phyloP scores from a whole-genome alignment of 2,113 vertebrate genomes.

The Ceyx cyanopectus region DNA sequence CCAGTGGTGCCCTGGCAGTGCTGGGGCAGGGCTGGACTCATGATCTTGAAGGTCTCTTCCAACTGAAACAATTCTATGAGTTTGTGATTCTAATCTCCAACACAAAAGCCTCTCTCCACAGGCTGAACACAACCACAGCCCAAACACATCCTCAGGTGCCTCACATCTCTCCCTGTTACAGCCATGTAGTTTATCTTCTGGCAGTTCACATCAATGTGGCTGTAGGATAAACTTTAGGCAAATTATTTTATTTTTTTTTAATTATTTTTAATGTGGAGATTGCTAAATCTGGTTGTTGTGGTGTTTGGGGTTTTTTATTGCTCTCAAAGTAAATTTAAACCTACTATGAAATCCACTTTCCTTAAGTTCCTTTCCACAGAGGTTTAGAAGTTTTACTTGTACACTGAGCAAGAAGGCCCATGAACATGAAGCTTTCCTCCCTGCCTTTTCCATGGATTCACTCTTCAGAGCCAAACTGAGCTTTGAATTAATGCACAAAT shows the following conservation, averaged over 20 bases:
- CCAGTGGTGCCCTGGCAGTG: no score
- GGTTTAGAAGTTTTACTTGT: neutral
- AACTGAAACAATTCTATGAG: no score
- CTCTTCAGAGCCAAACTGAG: neutral
- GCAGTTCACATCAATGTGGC: neutral
- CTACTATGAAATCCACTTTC: no score
- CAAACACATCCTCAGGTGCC: no score
- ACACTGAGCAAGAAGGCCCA: neutral
- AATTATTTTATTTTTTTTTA: neutral
- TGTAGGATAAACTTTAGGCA: neutral
- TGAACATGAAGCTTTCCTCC: neutral
- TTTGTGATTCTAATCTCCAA: no score
- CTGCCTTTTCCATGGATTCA: neutral
- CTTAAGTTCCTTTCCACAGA: neutral
- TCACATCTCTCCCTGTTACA: neutral
- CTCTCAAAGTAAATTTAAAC: neutral
- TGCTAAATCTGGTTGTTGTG: neutral
- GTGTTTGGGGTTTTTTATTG: neutral
- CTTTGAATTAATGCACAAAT: slow-evolving; percentile 29
- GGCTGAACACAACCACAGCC: no score
- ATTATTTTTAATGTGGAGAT: neutral
- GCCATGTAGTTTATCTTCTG: neutral
- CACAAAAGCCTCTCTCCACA: no score
- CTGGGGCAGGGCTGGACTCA: no score
- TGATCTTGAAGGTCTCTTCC: no score